Evolutionary conservation across 2,888 invertebrate species (phyloP), one percentile per base, ranked within the genome.

Genomic region (Sesia apiformis): DNA sequence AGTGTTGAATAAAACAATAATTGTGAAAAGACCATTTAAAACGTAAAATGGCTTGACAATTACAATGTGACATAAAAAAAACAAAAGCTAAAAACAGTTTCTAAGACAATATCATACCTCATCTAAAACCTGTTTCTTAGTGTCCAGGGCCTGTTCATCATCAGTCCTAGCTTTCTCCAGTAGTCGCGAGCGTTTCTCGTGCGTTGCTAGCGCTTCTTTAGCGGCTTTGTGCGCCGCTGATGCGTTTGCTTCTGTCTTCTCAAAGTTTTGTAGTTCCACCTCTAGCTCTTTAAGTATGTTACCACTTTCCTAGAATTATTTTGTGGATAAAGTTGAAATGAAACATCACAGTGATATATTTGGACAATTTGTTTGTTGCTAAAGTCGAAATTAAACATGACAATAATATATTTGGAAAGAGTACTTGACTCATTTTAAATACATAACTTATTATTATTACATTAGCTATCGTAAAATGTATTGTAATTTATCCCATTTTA

Each of bases 161-260:
- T 95, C 95, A 1, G 74, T 74, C 4, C 94, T 84, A 64, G 92
- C 93, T 61, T 92, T 93, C 60, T 91, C 85, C 43, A 96, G 80
- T 65, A 94, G 92, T 43, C 91, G 91, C n/a, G 92, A 86, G 60
- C 93, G 93, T 64, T 93, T 93, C 55, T 92, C 89, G 69, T 95
- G 95, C 49, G 92, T 90, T 58, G 92, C 91, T 6, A 95, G 88
- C 52, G 89, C 92, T 54, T 93, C 93, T 61, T 91, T 91, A 7
- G 92, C 91, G 4, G 93, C 91, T 68, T 93, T 94, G 0, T 91
- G 83, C 62, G 90, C 90, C 6, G 94, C 93, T 53, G 90, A 83
- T 0, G 92, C 81, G 55, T 92, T 91, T 1, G 94, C 94, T 67
- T 96, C 95, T 0, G 80, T 72, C 62, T 92, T 93, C 72, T 95